Evolutionary conservation across 2,113 vertebrate species (phyloP), one percentile per base, ranked within the genome.

Genomic region (Macaca nemestrina): DNA sequence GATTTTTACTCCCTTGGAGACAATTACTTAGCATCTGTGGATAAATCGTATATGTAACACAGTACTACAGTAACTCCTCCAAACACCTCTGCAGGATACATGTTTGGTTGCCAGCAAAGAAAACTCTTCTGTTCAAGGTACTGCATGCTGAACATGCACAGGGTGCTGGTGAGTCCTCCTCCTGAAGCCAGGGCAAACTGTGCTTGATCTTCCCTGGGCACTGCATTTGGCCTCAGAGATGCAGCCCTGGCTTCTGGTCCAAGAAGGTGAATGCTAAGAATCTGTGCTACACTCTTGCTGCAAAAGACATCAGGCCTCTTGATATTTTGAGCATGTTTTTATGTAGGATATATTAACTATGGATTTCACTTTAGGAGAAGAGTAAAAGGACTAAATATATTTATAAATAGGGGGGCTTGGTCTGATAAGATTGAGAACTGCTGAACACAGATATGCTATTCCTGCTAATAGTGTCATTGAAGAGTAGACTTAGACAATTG

Each of bases 61-160:
- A 87, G 99, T 99, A 99, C 99, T 99, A 99, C 67, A 99, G 97
- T 93, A 99, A 97, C 93, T 99, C 99, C 97, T 99, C 99, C 76
- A 99, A 97, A 99, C 99, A 52, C 98, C 99, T 96, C 98, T 99
- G 99, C 99, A 99, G 97, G 99, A 99, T 2, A 99, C 98, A 32
- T 89, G 98, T 97, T 99, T 99, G 2, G 99, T 99, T 0, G 99
- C 99, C 72, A 99, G 97, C 97, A 99, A 95, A 0, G 99, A 99
- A 97, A 99, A 99, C 97, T 99, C 98, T 93, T 98, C 99, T 98
- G 98, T 93, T 3, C 99, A 99, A 87, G 99, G 98, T 10, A 98
- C 98, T 99, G 99, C 95, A 99, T 95, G 0, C 99, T 99, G 95
- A 99, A 99, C 83, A 99, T 96, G 0, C 99, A 99, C 2, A 99